phyloP scores from a whole-genome alignment of 2,888 invertebrate genomes.

The Laothoe populi region DNA sequence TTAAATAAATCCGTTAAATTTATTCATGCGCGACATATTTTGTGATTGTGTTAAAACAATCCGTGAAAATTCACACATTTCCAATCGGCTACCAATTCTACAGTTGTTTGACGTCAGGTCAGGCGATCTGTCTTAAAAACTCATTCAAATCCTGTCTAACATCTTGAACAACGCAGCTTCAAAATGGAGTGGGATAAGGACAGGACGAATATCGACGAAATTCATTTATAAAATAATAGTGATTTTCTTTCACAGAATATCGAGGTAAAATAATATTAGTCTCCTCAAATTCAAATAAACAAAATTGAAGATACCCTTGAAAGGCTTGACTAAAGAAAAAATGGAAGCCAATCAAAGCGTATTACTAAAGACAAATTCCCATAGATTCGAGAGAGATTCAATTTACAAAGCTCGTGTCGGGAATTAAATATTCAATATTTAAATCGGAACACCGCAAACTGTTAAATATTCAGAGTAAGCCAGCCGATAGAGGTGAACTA shows the following conservation, averaged over 20 bases:
- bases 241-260: not conserved
- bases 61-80: too few species aligned
- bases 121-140: not conserved
- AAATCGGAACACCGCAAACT: slow-evolving; percentile 53
- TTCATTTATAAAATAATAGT: too few species aligned
- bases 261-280: not conserved
- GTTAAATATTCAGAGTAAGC: slow-evolving; percentile 56
- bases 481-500: slow-evolving; percentile 49
- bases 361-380: slow-evolving; percentile 9
- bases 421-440: slow-evolving; percentile 56
- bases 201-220: too few species aligned
- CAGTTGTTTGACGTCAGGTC: not conserved
- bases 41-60: too few species aligned
- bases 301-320: not conserved
- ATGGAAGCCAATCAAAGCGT: not conserved
- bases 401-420: slow-evolving; percentile 34
- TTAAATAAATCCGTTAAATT: too few species aligned
- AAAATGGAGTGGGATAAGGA: too few species aligned
- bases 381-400: slow-evolving; percentile 18
- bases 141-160: too few species aligned
- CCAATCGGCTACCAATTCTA: too few species aligned
- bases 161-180: too few species aligned
- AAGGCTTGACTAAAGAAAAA: not conserved
- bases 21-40: too few species aligned
- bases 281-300: not conserved